These are phyloP conservation scores for Stomatorhinus ivindoensis DNA, from an alignment of 2,113 vertebrate species.

Conservation along the genomic window DNA sequence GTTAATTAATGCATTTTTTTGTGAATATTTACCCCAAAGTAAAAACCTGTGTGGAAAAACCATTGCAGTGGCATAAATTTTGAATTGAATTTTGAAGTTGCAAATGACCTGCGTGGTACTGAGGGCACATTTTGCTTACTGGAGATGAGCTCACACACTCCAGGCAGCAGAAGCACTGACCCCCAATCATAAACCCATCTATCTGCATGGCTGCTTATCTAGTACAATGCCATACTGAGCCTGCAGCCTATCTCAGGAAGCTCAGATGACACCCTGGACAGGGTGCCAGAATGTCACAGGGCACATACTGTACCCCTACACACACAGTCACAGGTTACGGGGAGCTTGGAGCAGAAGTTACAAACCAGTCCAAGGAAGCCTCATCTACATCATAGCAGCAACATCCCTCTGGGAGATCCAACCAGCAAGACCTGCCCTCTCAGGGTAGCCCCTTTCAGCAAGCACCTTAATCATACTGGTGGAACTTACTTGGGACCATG, in stretches of 20 bases:
- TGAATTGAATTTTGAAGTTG: neutral
- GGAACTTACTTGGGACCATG: neutral
- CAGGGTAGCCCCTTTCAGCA: neutral
- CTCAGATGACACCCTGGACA: neutral
- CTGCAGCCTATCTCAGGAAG: neutral
- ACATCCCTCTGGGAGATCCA: neutral
- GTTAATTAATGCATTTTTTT: neutral
- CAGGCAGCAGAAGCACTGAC: neutral
- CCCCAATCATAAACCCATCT: neutral
- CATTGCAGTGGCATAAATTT: neutral
- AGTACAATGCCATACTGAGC: neutral
- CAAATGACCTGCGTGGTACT: neutral
- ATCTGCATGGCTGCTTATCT: neutral
- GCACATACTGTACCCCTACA: neutral
- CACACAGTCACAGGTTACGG: neutral
- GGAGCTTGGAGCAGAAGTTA: neutral
- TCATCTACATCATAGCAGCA: neutral
- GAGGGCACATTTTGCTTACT: neutral
- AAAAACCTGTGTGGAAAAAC: neutral
- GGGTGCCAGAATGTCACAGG: neutral
- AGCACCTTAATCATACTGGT: neutral
- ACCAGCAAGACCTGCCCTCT: neutral
- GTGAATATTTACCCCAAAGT: neutral
- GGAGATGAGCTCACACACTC: neutral
- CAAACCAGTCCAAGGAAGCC: neutral